A percentile compares a stretch with the other conserved stretches of the same genome.
Evolutionary conservation across 1,140 invertebrate genomes (phyloP).

Genomic region (Pristionchus pacificus): DNA sequence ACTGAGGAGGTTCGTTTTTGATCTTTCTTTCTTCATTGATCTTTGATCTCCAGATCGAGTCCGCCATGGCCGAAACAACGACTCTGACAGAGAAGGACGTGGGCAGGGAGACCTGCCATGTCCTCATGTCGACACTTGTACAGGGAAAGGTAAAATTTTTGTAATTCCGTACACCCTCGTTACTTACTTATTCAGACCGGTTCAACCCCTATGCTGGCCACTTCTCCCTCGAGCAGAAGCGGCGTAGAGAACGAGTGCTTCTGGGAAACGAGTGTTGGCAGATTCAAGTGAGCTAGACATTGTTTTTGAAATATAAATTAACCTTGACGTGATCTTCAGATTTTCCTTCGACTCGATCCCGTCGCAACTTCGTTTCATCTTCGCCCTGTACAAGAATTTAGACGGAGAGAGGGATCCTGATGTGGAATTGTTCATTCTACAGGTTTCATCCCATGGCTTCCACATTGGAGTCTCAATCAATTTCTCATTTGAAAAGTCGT

Average conservation of each 20-base stretch:
- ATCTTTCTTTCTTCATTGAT: background rate
- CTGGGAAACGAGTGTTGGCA: conserved; percentile 84
- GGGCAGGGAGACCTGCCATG: conserved; percentile 69
- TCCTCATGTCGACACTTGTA: conserved; percentile 68
- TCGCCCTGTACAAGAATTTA: conserved; percentile 76
- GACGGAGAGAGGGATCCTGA: conserved; percentile 75
- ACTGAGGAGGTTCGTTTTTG: conserved; percentile 65
- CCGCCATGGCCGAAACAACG: conserved; percentile 76
- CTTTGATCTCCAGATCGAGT: conserved; percentile 57
- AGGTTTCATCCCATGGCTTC: too few species aligned
- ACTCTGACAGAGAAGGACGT: conserved; percentile 83
- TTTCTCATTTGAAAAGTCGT: too few species aligned
- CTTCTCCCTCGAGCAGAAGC: conserved; percentile 5
- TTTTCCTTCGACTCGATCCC: conserved; percentile 86
- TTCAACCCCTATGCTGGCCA: conserved; percentile 1
- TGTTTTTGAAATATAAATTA: too few species aligned
- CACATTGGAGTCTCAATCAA: too few species aligned
- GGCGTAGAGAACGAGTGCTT: conserved; percentile 63
- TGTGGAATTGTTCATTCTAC: conserved; percentile 84
- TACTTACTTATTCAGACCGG: background rate
- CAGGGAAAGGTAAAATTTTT: conserved; percentile 60
- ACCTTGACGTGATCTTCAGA: too few species aligned
- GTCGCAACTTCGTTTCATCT: conserved; percentile 83
- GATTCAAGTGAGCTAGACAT: conserved; percentile 65
- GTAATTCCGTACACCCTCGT: background rate